Evolutionary conservation across 2,113 vertebrate genomes (phyloP), one percentile per base, ranked within the genome.

Genomic region (Forbesichthys agassizii): DNA sequence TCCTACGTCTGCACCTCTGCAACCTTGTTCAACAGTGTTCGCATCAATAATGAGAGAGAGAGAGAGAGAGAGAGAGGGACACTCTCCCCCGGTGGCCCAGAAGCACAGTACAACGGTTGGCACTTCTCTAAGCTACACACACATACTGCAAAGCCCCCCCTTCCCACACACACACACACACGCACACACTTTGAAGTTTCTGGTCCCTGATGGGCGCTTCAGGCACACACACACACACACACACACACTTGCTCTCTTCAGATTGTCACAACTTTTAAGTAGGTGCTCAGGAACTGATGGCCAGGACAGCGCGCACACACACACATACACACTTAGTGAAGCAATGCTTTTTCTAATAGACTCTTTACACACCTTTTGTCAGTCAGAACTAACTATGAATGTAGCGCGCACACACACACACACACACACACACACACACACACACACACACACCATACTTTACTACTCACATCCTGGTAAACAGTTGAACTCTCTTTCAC

Each of bases 1-100:
- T 73, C 20, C 69, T 64, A 69, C 60, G 63, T 66, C 79, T 51
- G 11, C 66, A 61, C 74, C 61, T 73, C 74, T 53, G 60, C 69
- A 82, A 68, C 79, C 73, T 73, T 75, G 71, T 33, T 53, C 11
- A 51, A 12, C 3, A 51, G 49, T 51, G 49, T 51, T 51, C 10
- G 11, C 49, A 51, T 51, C 49, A 51, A 51, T 51, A 51, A 51
- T 51, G 20, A 20, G 48, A 48, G 48, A 48, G 48, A 48, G 13
- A 13, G 36, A 42, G 36, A 12, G 49, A 51, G 49, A 11, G 36
- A 42, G 36, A 42, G 36, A 11, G 3, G 4, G 10, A 51, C 49
- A 1, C 9, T 51, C 12, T 51, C 49, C 13, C 49, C 49, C 49
- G 3, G 49, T 13, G 13, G 49, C 49, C 49, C 3, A 11, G 49